These are phyloP conservation scores for Pseudomyrmex flavicornis DNA, from an alignment of 1,140 invertebrate species.

Conservation along the genomic window DNA sequence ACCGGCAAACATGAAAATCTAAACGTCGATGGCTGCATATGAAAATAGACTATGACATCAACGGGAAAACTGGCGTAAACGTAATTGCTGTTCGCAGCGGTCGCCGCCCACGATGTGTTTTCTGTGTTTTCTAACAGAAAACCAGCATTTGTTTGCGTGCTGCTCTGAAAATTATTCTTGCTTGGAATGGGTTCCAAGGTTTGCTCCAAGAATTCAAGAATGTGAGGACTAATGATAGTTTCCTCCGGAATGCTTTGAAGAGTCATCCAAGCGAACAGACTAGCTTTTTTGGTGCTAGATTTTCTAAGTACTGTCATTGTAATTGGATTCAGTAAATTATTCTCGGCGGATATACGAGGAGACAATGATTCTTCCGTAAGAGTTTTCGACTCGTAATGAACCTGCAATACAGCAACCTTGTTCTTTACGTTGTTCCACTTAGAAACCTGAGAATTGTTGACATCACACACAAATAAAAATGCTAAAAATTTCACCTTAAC, in stretches of 20 bases:
- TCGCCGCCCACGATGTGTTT: constrained; percentile 82
- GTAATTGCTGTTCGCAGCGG: constrained; percentile 89
- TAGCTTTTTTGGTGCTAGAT: constrained; percentile 94
- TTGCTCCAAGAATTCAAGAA: constrained; percentile 97
- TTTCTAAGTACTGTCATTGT: constrained; percentile 83
- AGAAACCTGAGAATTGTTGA: background rate
- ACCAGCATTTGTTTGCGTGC: constrained; percentile 78
- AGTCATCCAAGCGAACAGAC: constrained; percentile 97
- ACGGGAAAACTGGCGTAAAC: constrained; percentile 98
- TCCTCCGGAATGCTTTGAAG: constrained; percentile 98
- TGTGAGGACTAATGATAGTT: constrained; percentile 97
- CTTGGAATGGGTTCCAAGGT: constrained; percentile 96
- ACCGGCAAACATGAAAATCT: constrained; percentile 97
- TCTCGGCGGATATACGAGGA: constrained; percentile 77
- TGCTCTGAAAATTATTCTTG: constrained; percentile 85
- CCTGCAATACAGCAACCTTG: constrained; percentile 81
- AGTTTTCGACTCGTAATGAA: constrained; percentile 95
- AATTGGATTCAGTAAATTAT: constrained; percentile 76
- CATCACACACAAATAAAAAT: background rate
- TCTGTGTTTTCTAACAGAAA: constrained; percentile 81
- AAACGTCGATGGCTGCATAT: constrained; percentile 98
- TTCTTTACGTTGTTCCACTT: constrained; percentile 12
- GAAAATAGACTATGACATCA: constrained; percentile 99
- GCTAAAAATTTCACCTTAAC: constrained; percentile 89
- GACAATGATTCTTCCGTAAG: constrained; percentile 87